Conservation (phyloP, 2,888 invertebrate genomes). For the Drosophila recens region DNA sequence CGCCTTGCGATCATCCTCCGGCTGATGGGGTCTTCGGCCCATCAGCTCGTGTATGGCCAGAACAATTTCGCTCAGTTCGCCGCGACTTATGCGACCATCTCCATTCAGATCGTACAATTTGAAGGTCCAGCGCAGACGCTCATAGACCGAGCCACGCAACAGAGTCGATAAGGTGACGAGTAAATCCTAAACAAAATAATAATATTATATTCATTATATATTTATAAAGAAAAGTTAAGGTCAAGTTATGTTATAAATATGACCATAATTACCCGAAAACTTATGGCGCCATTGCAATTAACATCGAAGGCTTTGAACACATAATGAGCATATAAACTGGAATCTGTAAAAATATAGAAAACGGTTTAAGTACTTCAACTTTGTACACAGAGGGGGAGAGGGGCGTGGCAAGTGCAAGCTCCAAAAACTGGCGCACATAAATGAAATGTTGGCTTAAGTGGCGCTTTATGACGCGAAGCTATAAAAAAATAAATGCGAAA, state of each 20-base stretch:
- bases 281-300: slow-evolving; percentile 98
- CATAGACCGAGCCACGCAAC: slow-evolving; percentile 96
- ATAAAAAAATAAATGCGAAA: slow-evolving; percentile 48
- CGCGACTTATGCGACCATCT: slow-evolving; percentile 96
- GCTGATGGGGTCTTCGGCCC: slow-evolving; percentile 91
- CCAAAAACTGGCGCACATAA: slow-evolving; percentile 40
- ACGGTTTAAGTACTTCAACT: slow-evolving; percentile 25
- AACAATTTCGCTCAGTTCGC: slow-evolving; percentile 95
- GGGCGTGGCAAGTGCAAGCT: too few relatives aligned
- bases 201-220: slow-evolving; percentile 2
- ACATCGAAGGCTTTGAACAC: slow-evolving; percentile 99
- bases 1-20: slow-evolving; percentile 93
- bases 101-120: slow-evolving; percentile 98
- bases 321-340: slow-evolving; percentile 98
- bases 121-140: slow-evolving; percentile 98
- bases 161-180: slow-evolving; percentile 96
- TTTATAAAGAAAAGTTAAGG: not conserved
- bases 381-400: not conserved
- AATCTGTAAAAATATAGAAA: slow-evolving; percentile 88
- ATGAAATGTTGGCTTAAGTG: slow-evolving; percentile 62
- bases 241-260: slow-evolving; percentile 1
- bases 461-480: slow-evolving; percentile 67
- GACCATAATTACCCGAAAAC: slow-evolving; percentile 94
- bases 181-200: slow-evolving; percentile 90
- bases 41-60: slow-evolving; percentile 96